phyloP scores from a whole-genome alignment of 2,113 vertebrate genomes.

The Apistogramma diplotaenia region DNA sequence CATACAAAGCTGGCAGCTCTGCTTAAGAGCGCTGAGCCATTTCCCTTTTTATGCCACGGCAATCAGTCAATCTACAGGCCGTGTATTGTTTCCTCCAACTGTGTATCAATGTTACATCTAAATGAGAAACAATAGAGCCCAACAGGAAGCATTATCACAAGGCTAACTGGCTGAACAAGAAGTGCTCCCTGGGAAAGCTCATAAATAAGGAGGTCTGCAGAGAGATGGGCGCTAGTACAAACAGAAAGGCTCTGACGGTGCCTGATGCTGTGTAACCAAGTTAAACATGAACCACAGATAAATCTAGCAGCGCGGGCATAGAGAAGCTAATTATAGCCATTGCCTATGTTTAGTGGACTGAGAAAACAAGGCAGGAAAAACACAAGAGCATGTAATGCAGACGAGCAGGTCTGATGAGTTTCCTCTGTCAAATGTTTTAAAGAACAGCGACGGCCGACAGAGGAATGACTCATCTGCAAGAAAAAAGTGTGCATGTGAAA shows the following conservation, averaged over 20 bases:
- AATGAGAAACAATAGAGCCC: constrained; percentile 47
- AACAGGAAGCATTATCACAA: constrained; percentile 52
- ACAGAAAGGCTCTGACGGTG: constrained; percentile 1
- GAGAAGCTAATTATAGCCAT: constrained; percentile 61
- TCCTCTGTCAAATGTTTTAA: background rate
- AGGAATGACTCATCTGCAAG: background rate
- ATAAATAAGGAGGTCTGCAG: constrained; percentile 53
- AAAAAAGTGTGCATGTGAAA: background rate
- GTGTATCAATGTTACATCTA: constrained; percentile 32
- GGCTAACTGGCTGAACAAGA: constrained; percentile 56
- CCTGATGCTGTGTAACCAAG: constrained; percentile 42
- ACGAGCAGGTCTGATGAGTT: background rate
- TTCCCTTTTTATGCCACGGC: constrained; percentile 29
- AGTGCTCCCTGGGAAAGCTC: constrained; percentile 46
- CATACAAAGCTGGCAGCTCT: constrained; percentile 40
- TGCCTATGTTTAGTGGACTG: constrained; percentile 5
- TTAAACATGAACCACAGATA: constrained; percentile 76
- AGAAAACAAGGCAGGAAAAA: constrained; percentile 8
- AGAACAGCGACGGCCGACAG: rapidly evolving
- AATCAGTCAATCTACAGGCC: constrained; percentile 21
- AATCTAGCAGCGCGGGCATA: constrained; percentile 26
- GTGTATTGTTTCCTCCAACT: constrained; percentile 14
- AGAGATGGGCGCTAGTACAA: background rate
- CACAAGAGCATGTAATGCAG: background rate
- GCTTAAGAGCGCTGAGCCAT: constrained; percentile 19